These are phyloP conservation scores for Antidorcas marsupialis DNA, from an alignment of 2,113 vertebrate genomes.

Conservation along the genomic window DNA sequence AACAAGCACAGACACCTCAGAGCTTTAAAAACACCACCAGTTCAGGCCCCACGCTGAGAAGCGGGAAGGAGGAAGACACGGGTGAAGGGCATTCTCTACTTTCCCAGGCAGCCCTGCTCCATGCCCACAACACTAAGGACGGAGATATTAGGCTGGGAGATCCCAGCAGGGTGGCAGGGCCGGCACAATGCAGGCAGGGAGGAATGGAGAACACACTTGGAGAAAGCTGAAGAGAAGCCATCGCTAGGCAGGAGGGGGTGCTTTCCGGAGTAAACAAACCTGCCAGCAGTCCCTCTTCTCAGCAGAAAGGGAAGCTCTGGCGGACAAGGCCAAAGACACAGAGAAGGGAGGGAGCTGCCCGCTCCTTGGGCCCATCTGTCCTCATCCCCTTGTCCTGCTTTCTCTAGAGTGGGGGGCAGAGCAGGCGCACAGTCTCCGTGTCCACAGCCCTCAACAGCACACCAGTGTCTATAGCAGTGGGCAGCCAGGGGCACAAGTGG, in stretches of 20 bases:
- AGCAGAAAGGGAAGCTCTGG: conserved; percentile 26
- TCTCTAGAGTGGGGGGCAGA: not conserved
- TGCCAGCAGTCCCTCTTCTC: conserved; percentile 21
- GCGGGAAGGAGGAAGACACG: not conserved
- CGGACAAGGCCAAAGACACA: not conserved
- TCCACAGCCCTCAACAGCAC: not conserved
- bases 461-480: not conserved
- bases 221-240: conserved; percentile 31
- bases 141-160: not conserved
- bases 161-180: not conserved
- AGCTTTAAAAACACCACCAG: not conserved
- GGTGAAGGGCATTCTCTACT: not conserved
- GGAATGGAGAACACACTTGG: not conserved
- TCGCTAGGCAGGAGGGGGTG: not conserved
- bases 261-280: conserved; percentile 36
- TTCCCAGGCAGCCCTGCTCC: not conserved
- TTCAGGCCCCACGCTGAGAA: not conserved
- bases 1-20: conserved; percentile 15
- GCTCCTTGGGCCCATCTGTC: conserved; percentile 44
- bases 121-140: not conserved
- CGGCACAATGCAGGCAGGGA: not conserved
- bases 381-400: not conserved
- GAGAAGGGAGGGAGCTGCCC: not conserved
- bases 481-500: not conserved
- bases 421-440: not conserved